Conservation (phyloP, 1,140 invertebrate species). For the Drosophila miranda region DNA sequence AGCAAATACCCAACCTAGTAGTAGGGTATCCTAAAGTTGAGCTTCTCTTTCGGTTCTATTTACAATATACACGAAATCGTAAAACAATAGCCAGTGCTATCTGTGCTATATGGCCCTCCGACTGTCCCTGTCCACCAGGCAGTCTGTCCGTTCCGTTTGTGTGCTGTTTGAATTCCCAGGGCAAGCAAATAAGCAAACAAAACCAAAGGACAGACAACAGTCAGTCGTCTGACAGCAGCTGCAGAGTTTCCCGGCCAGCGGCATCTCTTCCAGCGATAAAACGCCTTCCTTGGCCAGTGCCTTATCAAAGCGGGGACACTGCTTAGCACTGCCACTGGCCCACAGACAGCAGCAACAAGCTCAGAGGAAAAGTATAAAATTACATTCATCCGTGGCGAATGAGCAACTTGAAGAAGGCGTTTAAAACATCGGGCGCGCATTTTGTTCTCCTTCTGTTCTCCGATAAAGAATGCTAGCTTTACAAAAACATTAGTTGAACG, state of each 20-base stretch:
- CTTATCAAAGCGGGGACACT: conserved; percentile 66
- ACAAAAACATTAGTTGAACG: conserved; percentile 63
- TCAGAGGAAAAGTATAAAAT: conserved; percentile 45
- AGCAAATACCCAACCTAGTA: not conserved
- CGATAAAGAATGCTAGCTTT: conserved; percentile 57
- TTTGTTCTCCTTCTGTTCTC: conserved; percentile 12
- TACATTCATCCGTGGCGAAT: conserved; percentile 67
- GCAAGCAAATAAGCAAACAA: conserved; percentile 69
- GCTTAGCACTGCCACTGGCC: not conserved
- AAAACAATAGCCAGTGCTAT: conserved; percentile 74
- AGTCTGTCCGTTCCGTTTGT: conserved; percentile 31
- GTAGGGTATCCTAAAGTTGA: conserved; percentile 17
- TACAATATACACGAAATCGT: conserved; percentile 70
- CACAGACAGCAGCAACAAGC: conserved; percentile 51
- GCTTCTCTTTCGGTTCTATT: conserved; percentile 36
- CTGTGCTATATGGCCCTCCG: conserved; percentile 49
- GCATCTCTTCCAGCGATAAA: conserved; percentile 63
- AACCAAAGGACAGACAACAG: not conserved
- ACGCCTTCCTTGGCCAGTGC: conserved; percentile 63
- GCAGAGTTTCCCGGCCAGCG: conserved; percentile 61
- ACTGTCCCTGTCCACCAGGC: conserved; percentile 27
- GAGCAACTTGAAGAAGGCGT: conserved; percentile 48
- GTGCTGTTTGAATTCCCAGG: conserved; percentile 67
- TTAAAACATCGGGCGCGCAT: conserved; percentile 31
- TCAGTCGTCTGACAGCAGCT: conserved; percentile 43